Evolutionary conservation across 2,888 invertebrate species (phyloP).

Genomic region (Pantelozetes paolii): DNA sequence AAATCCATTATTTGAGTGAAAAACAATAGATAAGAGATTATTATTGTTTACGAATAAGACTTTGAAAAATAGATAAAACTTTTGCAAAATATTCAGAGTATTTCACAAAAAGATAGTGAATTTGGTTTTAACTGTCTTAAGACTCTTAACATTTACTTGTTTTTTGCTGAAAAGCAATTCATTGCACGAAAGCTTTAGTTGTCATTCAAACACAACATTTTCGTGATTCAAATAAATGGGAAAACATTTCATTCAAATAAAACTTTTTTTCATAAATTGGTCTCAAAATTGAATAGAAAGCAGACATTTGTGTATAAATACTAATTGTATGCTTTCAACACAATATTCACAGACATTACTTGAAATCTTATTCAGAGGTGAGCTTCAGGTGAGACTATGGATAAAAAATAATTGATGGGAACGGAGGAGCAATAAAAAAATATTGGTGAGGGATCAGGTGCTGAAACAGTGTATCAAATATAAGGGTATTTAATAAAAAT

Average conservation of each 20-base stretch:
- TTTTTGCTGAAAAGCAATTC: too few species aligned
- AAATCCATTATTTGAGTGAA: background rate
- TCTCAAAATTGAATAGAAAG: background rate
- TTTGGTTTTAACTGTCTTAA: too few species aligned
- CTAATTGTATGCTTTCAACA: background rate
- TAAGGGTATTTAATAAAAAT: too few species aligned
- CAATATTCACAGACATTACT: background rate
- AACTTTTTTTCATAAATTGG: conserved; percentile 11
- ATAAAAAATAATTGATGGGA: too few species aligned
- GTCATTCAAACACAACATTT: conserved; percentile 7
- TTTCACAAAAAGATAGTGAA: too few species aligned
- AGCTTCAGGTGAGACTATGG: too few species aligned
- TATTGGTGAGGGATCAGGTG: too few species aligned
- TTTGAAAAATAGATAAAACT: background rate
- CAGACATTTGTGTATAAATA: background rate
- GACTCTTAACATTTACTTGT: too few species aligned
- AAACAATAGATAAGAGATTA: background rate
- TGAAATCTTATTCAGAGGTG: too few species aligned
- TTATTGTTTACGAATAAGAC: background rate
- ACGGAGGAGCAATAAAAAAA: too few species aligned
- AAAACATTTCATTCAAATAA: background rate
- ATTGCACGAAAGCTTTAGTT: conserved; percentile 13
- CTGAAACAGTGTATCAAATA: too few species aligned
- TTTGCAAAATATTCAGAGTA: background rate
- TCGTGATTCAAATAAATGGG: conserved; percentile 24